Percentiles rank a stretch among this genome's conserved stretches.
Conservation (phyloP, 2,888 invertebrate genomes). For the Caradrina clavipalpis region DNA sequence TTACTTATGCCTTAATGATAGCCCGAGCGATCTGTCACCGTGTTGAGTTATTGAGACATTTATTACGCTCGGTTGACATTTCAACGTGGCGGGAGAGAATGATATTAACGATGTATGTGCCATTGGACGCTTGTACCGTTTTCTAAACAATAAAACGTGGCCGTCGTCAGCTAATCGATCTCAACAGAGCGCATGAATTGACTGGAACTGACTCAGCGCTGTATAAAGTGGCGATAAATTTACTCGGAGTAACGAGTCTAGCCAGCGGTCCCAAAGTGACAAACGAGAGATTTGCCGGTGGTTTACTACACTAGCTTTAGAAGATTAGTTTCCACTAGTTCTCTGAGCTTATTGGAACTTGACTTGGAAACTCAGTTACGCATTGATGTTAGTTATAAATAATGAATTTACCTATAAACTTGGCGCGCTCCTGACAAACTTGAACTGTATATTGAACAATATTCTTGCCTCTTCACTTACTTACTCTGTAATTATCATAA, state of each 20-base stretch:
- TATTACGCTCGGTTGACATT: slow-evolving; percentile 74
- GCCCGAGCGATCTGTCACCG: slow-evolving; percentile 73
- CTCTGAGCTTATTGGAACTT: slow-evolving; percentile 47
- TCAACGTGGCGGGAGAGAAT: slow-evolving; percentile 70
- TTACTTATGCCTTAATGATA: slow-evolving; percentile 74
- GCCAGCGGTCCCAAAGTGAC: slow-evolving; percentile 68
- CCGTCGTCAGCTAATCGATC: slow-evolving; percentile 69
- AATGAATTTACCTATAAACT: slow-evolving; percentile 37
- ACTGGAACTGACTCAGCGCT: slow-evolving; percentile 64
- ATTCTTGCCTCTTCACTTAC: slow-evolving; percentile 14
- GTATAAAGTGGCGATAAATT: slow-evolving; percentile 74
- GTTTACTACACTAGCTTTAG: slow-evolving; percentile 65
- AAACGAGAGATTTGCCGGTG: slow-evolving; percentile 72
- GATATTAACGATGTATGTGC: slow-evolving; percentile 70
- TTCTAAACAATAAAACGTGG: slow-evolving; percentile 72
- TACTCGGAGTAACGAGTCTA: slow-evolving; percentile 68
- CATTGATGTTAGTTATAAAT: slow-evolving; percentile 41
- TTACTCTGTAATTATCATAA: slow-evolving; percentile 38
- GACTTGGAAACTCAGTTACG: slow-evolving; percentile 55
- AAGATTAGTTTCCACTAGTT: slow-evolving; percentile 64
- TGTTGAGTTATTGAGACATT: slow-evolving; percentile 76
- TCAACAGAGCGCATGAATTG: slow-evolving; percentile 65
- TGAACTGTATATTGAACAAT: slow-evolving; percentile 17
- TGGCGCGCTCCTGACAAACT: slow-evolving; percentile 15
- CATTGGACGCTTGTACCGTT: slow-evolving; percentile 66